These are phyloP conservation scores for Lutraria rhynchaena DNA, from an alignment of 1,140 invertebrate genomes.

Conservation along the genomic window DNA sequence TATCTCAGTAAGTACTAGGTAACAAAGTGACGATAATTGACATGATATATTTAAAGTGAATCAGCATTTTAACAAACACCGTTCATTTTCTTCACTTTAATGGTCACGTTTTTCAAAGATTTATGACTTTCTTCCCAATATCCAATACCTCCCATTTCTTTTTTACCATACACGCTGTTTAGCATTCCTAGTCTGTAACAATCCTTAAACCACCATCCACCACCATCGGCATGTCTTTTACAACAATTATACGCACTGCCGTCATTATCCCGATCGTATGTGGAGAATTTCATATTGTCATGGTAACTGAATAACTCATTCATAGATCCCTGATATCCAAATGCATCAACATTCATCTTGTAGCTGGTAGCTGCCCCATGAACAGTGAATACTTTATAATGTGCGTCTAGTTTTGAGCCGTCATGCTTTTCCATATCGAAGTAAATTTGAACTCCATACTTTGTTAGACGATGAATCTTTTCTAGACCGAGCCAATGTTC, in stretches of 20 bases:
- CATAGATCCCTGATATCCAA: conserved; percentile 18
- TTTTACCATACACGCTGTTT: conserved; percentile 38
- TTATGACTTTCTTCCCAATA: background rate
- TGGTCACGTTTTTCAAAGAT: conserved; percentile 15
- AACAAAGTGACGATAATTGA: no score
- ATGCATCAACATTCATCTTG: conserved; percentile 37
- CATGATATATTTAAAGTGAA: no score
- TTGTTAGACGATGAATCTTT: conserved; percentile 40
- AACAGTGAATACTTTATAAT: conserved; percentile 45
- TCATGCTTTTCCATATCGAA: conserved; percentile 28
- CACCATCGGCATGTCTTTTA: conserved; percentile 22
- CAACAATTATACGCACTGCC: background rate
- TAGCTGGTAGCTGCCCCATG: conserved; percentile 26
- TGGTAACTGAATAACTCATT: conserved; percentile 24
- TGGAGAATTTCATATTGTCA: conserved; percentile 46
- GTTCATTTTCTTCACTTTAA: conserved; percentile 3
- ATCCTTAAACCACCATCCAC: conserved; percentile 45
- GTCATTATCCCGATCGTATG: conserved; percentile 48
- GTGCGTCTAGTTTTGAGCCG: conserved; percentile 12
- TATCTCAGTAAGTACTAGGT: no score
- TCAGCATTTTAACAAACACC: conserved; percentile 29
- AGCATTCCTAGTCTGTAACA: conserved; percentile 34
- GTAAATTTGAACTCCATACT: conserved; percentile 20
- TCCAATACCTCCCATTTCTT: conserved; percentile 15
- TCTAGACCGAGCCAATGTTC: conserved; percentile 51